A percentile compares a stretch with the other conserved stretches of the same genome.
Evolutionary conservation across 2,888 invertebrate genomes (phyloP).

Genomic region (Agrilus mali): DNA sequence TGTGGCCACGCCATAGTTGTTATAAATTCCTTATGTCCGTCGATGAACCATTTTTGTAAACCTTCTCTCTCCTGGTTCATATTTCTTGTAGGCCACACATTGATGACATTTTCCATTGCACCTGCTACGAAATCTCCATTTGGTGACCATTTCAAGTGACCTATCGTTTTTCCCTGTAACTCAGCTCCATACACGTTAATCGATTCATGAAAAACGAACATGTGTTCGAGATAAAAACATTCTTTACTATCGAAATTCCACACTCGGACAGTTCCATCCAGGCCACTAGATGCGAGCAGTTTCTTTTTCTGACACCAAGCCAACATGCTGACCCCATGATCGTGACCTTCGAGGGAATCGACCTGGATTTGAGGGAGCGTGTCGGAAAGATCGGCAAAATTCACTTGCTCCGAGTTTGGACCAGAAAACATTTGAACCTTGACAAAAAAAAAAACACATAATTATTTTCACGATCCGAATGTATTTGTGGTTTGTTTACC

Average conservation of each 20-base stretch:
- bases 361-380: slow-evolving; percentile 26
- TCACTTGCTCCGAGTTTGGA: slow-evolving; percentile 29
- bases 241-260: slow-evolving; percentile 37
- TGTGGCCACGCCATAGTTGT: slow-evolving; percentile 41
- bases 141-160: slow-evolving; percentile 40
- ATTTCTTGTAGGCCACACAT: slow-evolving; percentile 42
- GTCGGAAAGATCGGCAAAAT: slow-evolving; percentile 40
- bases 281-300: slow-evolving; percentile 43
- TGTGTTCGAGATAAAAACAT: slow-evolving; percentile 35
- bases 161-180: slow-evolving; percentile 36
- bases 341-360: slow-evolving; percentile 40
- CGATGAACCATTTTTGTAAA: slow-evolving; percentile 30
- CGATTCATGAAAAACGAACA: slow-evolving; percentile 40
- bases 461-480: too few species aligned
- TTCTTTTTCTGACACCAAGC: slow-evolving; percentile 35
- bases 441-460: too few species aligned
- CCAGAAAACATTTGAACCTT: slow-evolving; percentile 27
- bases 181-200: slow-evolving; percentile 37
- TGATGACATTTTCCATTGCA: slow-evolving; percentile 42
- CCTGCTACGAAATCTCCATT: slow-evolving; percentile 42
- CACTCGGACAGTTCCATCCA: slow-evolving; percentile 47
- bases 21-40: slow-evolving; percentile 35
- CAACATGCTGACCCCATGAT: slow-evolving; percentile 37
- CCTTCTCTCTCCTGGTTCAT: slow-evolving; percentile 18
- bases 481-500: not conserved